Conservation (phyloP, 1,140 invertebrate species). For the Whitmania pigra region DNA sequence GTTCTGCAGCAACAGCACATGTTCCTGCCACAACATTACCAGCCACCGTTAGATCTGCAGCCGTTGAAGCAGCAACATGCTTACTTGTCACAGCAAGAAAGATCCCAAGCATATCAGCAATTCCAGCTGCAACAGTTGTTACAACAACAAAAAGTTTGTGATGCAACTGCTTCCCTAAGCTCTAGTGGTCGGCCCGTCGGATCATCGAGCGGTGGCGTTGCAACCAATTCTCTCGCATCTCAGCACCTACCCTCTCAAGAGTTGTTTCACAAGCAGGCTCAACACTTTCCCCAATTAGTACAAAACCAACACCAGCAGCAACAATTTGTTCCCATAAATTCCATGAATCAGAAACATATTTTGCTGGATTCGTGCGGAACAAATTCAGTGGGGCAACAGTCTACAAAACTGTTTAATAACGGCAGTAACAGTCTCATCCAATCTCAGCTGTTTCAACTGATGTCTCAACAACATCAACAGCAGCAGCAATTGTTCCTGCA, state of each 20-base stretch:
- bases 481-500: constrained; percentile 27
- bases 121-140: constrained; percentile 1
- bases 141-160: not conserved
- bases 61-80: not conserved
- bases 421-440: not conserved
- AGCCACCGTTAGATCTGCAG: not conserved
- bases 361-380: not conserved
- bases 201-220: no score
- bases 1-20: not conserved
- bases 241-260: constrained; percentile 16
- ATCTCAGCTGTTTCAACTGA: not conserved
- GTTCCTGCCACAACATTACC: constrained; percentile 1
- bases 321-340: constrained; percentile 14
- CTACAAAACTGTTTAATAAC: not conserved
- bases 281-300: constrained; percentile 35
- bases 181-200: not conserved
- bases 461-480: constrained; percentile 25
- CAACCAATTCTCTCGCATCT: not conserved
- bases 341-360: constrained; percentile 8
- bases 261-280: constrained; percentile 29
- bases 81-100: not conserved
- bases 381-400: not conserved
- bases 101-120: not conserved
- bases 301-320: constrained; percentile 31
- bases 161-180: not conserved